Percentiles rank a stretch among this genome's conserved stretches.
phyloP scores from a whole-genome alignment of 1,140 invertebrate genomes.

The Mesaphorura yosii region DNA sequence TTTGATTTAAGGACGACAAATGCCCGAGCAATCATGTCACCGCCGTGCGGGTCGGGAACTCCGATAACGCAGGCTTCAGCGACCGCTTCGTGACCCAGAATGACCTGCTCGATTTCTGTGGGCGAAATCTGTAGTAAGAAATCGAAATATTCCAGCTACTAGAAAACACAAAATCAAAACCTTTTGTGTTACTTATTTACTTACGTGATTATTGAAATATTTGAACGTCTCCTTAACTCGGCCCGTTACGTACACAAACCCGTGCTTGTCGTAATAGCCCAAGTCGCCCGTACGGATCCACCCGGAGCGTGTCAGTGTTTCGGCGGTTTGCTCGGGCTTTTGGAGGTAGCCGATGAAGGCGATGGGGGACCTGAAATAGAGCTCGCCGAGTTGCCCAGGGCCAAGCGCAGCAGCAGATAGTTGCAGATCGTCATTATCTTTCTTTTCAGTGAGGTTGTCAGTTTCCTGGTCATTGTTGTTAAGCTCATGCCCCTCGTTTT shows the following conservation, averaged over 20 bases:
- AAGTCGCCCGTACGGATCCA: slow-evolving; percentile 28
- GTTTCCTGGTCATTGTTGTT: too few species aligned
- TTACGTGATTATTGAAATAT: slow-evolving; percentile 32
- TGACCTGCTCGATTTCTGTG: slow-evolving; percentile 31
- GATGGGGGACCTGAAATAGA: slow-evolving; percentile 54
- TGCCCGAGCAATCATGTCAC: slow-evolving; percentile 14
- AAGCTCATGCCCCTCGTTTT: too few species aligned
- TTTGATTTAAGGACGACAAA: slow-evolving; percentile 30
- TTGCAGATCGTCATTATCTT: too few species aligned
- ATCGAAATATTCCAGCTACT: neutral
- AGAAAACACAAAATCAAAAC: neutral
- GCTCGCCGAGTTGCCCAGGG: slow-evolving; percentile 49
- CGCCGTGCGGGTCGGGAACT: slow-evolving; percentile 32
- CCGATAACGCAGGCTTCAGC: slow-evolving; percentile 40
- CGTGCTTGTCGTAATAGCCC: slow-evolving; percentile 29
- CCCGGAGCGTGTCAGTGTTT: slow-evolving; percentile 18
- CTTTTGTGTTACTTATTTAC: neutral
- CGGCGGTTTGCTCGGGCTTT: slow-evolving; percentile 29
- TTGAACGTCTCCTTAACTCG: slow-evolving; percentile 30
- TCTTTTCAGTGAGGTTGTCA: too few species aligned
- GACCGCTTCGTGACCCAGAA: slow-evolving; percentile 37
- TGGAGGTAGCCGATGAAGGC: slow-evolving; percentile 56
- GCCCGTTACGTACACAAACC: slow-evolving; percentile 23
- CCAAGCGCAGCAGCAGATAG: slow-evolving; percentile 48
- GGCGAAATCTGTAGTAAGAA: slow-evolving; percentile 27